Conservation (phyloP, 2,113 vertebrate species). For the Apodemus sylvaticus region DNA sequence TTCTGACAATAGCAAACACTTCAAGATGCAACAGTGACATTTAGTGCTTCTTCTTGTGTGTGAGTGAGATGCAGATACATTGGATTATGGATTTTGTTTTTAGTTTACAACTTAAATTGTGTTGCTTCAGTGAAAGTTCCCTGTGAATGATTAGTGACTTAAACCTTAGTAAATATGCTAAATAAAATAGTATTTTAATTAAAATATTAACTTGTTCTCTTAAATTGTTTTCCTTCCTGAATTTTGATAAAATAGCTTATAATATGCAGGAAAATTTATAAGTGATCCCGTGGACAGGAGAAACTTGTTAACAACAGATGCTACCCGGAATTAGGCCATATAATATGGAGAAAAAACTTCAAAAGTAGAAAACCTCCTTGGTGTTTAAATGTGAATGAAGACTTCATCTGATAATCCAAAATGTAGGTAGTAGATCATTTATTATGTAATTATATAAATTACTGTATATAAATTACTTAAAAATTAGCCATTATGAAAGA, state of each 20-base stretch:
- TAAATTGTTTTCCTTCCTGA: constrained; percentile 8
- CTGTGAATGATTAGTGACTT: constrained; percentile 43
- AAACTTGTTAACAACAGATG: constrained; percentile 59
- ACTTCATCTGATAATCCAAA: constrained; percentile 4
- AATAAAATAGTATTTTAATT: constrained; percentile 17
- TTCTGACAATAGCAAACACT: background rate
- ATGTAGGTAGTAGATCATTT: background rate
- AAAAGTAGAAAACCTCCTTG: background rate
- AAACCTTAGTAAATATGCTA: background rate
- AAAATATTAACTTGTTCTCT: constrained; percentile 8
- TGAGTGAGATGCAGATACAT: background rate
- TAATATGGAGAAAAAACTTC: constrained; percentile 47
- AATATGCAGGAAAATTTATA: background rate
- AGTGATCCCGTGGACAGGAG: background rate
- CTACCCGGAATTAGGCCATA: background rate
- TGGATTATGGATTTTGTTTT: background rate
- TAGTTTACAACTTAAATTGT: background rate
- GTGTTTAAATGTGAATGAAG: background rate
- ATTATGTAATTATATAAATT: background rate
- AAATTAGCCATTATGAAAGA: background rate
- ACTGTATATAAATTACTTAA: constrained; percentile 7
- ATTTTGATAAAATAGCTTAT: background rate
- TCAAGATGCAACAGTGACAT: background rate
- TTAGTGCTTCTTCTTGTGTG: background rate
- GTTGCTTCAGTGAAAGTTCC: background rate